Conservation (phyloP, 92 coral and sea anemone species). For the Umimayanthus kanabou region DNA sequence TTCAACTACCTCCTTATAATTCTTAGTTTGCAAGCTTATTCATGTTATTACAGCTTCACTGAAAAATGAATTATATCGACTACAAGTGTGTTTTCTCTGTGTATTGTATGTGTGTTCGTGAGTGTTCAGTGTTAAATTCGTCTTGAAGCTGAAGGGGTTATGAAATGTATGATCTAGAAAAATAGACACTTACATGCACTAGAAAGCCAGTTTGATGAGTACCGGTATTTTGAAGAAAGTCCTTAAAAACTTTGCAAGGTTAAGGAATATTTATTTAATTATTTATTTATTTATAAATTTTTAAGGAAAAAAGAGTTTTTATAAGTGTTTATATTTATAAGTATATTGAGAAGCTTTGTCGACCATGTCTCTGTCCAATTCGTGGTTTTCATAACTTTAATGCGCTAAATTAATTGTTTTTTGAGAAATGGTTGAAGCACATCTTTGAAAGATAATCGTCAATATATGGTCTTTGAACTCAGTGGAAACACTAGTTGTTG, state of each 20-base stretch:
- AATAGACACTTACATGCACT: background rate
- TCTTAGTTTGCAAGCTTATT: too few species aligned
- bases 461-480: background rate
- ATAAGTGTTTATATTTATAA: too few species aligned
- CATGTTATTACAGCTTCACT: background rate
- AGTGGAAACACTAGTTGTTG: background rate
- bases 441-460: background rate
- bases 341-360: background rate
- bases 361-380: background rate
- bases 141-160: background rate
- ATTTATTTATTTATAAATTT: too few species aligned
- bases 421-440: background rate
- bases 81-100: background rate
- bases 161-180: too few species aligned
- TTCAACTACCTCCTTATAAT: too few species aligned
- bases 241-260: too few species aligned
- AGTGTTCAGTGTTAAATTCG: background rate
- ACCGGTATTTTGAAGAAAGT: too few species aligned
- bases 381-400: background rate
- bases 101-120: background rate
- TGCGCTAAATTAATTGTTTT: background rate
- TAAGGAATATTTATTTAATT: too few species aligned
- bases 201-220: background rate
- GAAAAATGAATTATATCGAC: background rate
- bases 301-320: too few species aligned